These are phyloP conservation scores for Dynastes tityus DNA, from an alignment of 2,888 invertebrate species.

Conservation along the genomic window DNA sequence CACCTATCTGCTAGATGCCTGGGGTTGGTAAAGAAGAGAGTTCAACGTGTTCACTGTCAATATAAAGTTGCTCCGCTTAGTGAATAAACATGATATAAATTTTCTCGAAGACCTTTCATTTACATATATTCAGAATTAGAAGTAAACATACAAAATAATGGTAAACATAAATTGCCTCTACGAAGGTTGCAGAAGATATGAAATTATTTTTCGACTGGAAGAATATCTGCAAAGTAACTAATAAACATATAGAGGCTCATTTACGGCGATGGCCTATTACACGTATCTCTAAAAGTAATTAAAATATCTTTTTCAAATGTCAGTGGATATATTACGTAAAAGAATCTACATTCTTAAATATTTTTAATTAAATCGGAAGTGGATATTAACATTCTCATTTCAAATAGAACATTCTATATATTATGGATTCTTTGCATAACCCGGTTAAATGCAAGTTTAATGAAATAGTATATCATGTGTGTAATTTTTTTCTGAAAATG, in stretches of 20 bases:
- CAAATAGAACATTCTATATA: no score
- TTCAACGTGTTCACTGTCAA: conserved; percentile 4
- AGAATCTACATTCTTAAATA: no score
- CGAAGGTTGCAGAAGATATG: not conserved
- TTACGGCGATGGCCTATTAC: not conserved
- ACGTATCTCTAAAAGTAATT: not conserved
- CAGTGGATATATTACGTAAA: no score
- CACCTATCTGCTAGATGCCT: conserved; percentile 2
- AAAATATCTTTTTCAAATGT: not conserved
- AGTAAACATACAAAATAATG: conserved; percentile 2
- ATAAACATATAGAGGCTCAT: not conserved
- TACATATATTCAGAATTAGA: not conserved
- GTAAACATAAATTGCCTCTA: not conserved
- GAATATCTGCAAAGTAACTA: not conserved
- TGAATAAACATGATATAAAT: conserved; percentile 20
- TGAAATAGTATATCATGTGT: no score
- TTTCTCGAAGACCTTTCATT: not conserved
- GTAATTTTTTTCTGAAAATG: no score
- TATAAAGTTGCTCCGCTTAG: conserved; percentile 10
- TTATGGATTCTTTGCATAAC: no score
- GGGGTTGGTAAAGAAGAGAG: not conserved
- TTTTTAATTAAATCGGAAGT: no score
- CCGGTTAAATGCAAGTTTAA: no score
- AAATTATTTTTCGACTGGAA: not conserved
- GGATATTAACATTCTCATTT: no score